Evolutionary conservation across 2,888 invertebrate species (phyloP).

Genomic region (Drosophila ustulata): DNA sequence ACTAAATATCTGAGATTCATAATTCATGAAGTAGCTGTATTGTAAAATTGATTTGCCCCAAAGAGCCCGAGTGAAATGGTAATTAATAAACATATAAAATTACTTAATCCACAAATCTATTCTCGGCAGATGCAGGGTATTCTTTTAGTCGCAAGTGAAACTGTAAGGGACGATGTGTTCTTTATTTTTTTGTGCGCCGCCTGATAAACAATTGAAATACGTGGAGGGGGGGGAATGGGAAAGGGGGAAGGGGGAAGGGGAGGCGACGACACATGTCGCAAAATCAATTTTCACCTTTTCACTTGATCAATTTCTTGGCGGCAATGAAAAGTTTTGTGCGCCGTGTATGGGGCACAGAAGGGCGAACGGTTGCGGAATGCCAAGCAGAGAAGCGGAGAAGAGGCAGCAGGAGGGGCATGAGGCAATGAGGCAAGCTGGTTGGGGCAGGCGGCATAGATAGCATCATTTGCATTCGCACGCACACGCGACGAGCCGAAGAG

Average conservation of each 20-base stretch:
- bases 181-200: constrained; percentile 24
- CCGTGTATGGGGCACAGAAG: constrained; percentile 4
- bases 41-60: too few relatives aligned
- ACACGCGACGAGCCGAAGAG: constrained; percentile 23
- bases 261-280: constrained; percentile 67
- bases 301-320: constrained; percentile 81
- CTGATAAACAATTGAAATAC: constrained; percentile 72
- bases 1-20: too few relatives aligned
- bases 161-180: neutral
- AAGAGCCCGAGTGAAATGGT: too few relatives aligned
- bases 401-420: constrained; percentile 1
- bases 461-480: constrained; percentile 73
- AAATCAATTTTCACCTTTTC: constrained; percentile 82
- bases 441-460: constrained; percentile 61
- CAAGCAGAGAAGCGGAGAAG: constrained; percentile 43
- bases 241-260: neutral
- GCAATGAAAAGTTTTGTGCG: constrained; percentile 74
- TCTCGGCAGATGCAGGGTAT: constrained; percentile 6
- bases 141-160: neutral
- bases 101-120: too few relatives aligned
- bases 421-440: neutral
- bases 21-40: too few relatives aligned
- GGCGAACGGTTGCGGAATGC: constrained; percentile 62
- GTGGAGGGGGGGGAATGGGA: neutral
- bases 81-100: too few relatives aligned